Evolutionary conservation across 2,113 vertebrate genomes (phyloP), one percentile per base, ranked within the genome.

Genomic region (Malurus alboscapulatus): DNA sequence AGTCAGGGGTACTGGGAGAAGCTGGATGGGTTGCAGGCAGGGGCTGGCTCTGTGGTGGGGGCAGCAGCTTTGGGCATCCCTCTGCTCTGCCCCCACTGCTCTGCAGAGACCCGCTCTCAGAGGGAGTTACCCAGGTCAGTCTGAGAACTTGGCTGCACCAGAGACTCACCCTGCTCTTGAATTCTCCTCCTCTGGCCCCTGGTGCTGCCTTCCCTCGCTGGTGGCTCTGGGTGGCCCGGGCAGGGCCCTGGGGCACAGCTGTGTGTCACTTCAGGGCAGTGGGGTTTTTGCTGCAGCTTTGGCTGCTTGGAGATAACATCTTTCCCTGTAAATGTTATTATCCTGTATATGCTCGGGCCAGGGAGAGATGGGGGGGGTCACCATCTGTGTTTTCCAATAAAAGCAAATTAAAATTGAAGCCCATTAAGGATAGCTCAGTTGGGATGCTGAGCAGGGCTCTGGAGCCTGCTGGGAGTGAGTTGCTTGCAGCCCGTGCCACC

Each of bases 331-430:
- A 58, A 95, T 69, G 79, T 94, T 91, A 67, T 78, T 82, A 83
- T 84, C 87, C 91, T 65, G 79, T 88, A 26, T 94, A 29, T 80
- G 74, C 84, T 87, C 2, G 0, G 63, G 94, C 12, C 2, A 15
- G 58, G 20, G 53, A 42, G 84, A 57, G 66, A 8, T 34, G 34
- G 12, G 12, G 40, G 40, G 45, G 72, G n/a, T 97, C 96, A 95
- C 97, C 97, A 97, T 97, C 97, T 98, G 97, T 97, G 97, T 97
- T 97, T 96, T 97, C 98, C 97, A 97, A 97, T 98, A 98, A 98
- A 98, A 97, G 95, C 95, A 97, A 97, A 98, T 97, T 95, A 97
- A 97, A 97, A 97, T 96, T 94, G 96, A 96, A 98, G 94, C 93
- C 93, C 93, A 95, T 97, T 97, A 97, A 97, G 96, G 97, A 67